Evolutionary conservation across 2,888 invertebrate species (phyloP).

Genomic region (Nebria salina): DNA sequence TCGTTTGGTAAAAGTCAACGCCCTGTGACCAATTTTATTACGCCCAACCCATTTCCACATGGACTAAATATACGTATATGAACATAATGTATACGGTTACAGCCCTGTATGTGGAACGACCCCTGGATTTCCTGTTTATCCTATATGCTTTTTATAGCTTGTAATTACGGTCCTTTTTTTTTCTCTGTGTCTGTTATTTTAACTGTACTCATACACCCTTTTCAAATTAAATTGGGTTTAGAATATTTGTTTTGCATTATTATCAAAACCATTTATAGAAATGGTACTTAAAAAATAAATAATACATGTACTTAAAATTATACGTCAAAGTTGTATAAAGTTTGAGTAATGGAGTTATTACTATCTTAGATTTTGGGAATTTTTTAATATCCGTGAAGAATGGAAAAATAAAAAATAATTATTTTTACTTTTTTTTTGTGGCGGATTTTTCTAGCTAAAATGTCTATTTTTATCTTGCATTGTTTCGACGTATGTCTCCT

Average conservation of each 20-base stretch:
- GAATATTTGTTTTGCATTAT: not conserved
- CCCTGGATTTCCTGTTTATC: constrained; percentile 33
- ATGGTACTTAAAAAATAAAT: not conserved
- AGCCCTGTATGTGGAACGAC: not conserved
- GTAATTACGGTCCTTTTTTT: constrained; percentile 39
- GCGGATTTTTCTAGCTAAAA: not conserved
- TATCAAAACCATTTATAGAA: not conserved
- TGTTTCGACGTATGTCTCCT: not conserved
- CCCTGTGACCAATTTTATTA: constrained; percentile 1
- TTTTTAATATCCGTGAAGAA: no score
- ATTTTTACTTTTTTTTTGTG: not conserved
- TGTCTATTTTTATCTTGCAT: not conserved
- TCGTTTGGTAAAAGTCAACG: not conserved
- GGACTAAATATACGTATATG: not conserved
- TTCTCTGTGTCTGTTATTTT: constrained; percentile 23
- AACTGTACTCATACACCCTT: constrained; percentile 18
- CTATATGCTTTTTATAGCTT: constrained; percentile 34
- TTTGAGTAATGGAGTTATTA: no score
- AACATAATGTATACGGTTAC: not conserved
- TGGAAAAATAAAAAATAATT: not conserved
- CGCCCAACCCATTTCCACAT: not conserved
- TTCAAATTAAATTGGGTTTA: not conserved
- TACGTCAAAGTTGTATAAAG: no score
- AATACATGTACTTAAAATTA: no score
- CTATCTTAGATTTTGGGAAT: no score